Percentiles rank a stretch among this genome's conserved stretches.
Conservation (phyloP, 2,888 invertebrate genomes). For the Sepioteuthis lessoniana region DNA sequence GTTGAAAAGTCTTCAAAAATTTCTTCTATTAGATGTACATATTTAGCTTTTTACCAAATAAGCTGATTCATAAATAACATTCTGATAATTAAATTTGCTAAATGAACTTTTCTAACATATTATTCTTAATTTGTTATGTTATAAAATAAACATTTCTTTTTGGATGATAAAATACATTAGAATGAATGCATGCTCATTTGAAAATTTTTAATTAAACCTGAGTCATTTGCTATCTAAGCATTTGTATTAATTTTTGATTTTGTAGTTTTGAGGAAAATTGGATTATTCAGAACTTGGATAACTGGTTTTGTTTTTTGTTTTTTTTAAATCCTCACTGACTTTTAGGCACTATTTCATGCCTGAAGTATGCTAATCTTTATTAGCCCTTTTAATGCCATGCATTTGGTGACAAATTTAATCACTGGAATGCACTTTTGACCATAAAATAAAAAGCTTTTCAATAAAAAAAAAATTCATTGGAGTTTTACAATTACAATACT, state of each 20-base stretch:
- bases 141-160: neutral
- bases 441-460: too few relatives aligned
- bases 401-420: too few relatives aligned
- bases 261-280: neutral
- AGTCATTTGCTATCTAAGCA: neutral
- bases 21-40: neutral
- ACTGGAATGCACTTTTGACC: too few relatives aligned
- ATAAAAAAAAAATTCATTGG: too few relatives aligned
- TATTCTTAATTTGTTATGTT: neutral
- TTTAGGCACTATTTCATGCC: neutral
- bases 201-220: neutral
- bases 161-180: neutral
- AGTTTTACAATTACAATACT: too few relatives aligned
- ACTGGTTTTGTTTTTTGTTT: too few relatives aligned
- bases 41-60: neutral
- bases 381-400: too few relatives aligned
- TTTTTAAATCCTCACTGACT: neutral
- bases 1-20: too few relatives aligned
- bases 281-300: neutral
- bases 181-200: neutral
- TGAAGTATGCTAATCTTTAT: neutral
- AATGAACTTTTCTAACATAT: neutral
- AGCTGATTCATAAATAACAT: neutral
- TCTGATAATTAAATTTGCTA: neutral
- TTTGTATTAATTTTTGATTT: neutral